Percentiles rank a stretch among this genome's conserved stretches.
Conservation (phyloP, 2,113 vertebrate genomes). For the Colius striatus region DNA sequence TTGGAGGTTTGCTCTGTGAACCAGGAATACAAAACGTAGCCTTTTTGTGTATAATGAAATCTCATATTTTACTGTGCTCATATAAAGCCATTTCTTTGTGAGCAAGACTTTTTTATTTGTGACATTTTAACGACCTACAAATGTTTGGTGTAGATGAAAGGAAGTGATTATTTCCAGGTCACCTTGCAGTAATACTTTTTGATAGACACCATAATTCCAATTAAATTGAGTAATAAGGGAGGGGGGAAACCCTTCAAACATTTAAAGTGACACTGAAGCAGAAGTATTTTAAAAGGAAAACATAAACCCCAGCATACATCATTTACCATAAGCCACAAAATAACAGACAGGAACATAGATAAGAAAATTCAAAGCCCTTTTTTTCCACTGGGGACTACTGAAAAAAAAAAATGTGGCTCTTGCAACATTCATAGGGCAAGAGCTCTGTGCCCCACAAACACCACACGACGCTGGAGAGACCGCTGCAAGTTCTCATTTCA, state of each 20-base stretch:
- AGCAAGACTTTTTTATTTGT: slow-evolving; percentile 24
- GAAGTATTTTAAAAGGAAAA: slow-evolving; percentile 4
- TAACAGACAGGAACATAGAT: neutral
- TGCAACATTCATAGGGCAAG: fast-evolving
- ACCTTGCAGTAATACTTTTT: slow-evolving; percentile 56
- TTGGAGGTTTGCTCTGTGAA: slow-evolving; percentile 35
- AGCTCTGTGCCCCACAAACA: neutral
- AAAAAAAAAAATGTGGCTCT: fast-evolving
- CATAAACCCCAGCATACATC: neutral
- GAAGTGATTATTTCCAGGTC: slow-evolving; percentile 64
- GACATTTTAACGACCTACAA: slow-evolving; percentile 62
- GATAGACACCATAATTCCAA: slow-evolving; percentile 64
- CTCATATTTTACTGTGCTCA: slow-evolving; percentile 59
- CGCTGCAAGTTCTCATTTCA: neutral
- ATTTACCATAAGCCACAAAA: neutral
- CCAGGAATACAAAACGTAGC: slow-evolving; percentile 12
- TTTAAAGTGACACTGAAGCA: slow-evolving; percentile 8
- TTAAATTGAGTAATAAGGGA: slow-evolving; percentile 39
- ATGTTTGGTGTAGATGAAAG: slow-evolving; percentile 65
- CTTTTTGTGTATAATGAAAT: slow-evolving; percentile 52
- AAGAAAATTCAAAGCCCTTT: neutral
- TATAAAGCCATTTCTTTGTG: slow-evolving; percentile 46
- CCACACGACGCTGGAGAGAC: fast-evolving
- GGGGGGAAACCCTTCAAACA: neutral
- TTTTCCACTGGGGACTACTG: neutral